Evolutionary conservation across 1,140 invertebrate genomes (phyloP), one percentile per base, ranked within the genome.

Genomic region (Choristoneura fumiferana): DNA sequence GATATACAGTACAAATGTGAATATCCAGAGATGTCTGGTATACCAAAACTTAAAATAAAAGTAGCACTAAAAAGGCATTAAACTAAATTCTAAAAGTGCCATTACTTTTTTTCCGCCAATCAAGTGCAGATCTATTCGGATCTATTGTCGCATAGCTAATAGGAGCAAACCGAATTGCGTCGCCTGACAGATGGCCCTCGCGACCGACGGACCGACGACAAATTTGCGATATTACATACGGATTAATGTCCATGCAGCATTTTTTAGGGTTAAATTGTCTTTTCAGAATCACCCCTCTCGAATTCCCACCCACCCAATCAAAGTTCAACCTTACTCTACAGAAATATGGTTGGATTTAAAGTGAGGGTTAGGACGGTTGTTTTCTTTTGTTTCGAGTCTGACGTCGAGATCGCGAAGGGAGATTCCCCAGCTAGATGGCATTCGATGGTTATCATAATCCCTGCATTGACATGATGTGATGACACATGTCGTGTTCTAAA

Each of bases 221-320:
- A 89, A 89, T 89, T 89, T 76, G 81, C 82, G 78, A 89, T 89
- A 87, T 89, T 86, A 87, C 85, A 86, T 85, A 76, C 77, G 85
- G 85, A 89, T 89, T 89, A 89, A 87, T 87, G 81, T 89, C 81
- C 67, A 60, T 79, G 78, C 75, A 80, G 76, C 79, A 81, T 85
- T 89, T 87, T 89, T 89, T 87, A 87, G 86, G 86, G 86, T 87
- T 87, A 87, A 89, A 89, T 89, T 89, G 86, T 89, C 86, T 87
- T 87, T 88, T 84, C 73, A 67, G 70, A 55, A 84, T 81, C 77
- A 78, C 81, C 81, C 82, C 52, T 35, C 57, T 62, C 49, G 58
- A 58, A 65, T 57, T 60, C 43, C 6, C 39, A 59, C 43, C 5
- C 22, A 15, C 10, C 14, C 36, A 54, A n/a, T 17, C n/a, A 62